Percentiles rank a stretch among this genome's conserved stretches.
Evolutionary conservation across 2,888 invertebrate genomes (phyloP).

Genomic region (Hecatera dysodea): DNA sequence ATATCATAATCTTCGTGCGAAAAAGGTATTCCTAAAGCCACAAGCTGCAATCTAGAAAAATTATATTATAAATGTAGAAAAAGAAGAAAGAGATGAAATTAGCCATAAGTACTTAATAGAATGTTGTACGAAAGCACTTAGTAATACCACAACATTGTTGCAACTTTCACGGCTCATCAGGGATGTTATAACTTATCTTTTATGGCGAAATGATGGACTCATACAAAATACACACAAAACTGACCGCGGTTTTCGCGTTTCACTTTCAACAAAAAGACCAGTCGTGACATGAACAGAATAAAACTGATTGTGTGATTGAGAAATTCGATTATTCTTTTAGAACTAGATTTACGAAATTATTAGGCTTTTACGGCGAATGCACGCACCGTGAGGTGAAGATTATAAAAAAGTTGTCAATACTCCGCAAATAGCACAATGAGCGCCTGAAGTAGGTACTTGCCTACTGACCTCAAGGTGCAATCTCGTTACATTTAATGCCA

Average conservation of each 20-base stretch:
- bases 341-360: slow-evolving; percentile 43
- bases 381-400: slow-evolving; percentile 6
- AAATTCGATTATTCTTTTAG: slow-evolving; percentile 61
- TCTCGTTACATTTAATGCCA: slow-evolving; percentile 29
- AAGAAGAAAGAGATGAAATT: slow-evolving; percentile 41
- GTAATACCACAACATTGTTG: slow-evolving; percentile 36
- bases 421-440: slow-evolving; percentile 1
- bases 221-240: slow-evolving; percentile 43
- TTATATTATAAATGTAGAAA: slow-evolving; percentile 44
- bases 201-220: slow-evolving; percentile 51
- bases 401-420: slow-evolving; percentile 27
- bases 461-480: slow-evolving; percentile 39
- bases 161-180: slow-evolving; percentile 58
- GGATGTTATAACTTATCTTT: slow-evolving; percentile 49
- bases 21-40: slow-evolving; percentile 35
- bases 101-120: slow-evolving; percentile 48
- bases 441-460: slow-evolving; percentile 14
- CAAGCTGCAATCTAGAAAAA: slow-evolving; percentile 41
- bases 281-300: slow-evolving; percentile 60
- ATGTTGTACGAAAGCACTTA: slow-evolving; percentile 40
- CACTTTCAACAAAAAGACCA: slow-evolving; percentile 65
- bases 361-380: slow-evolving; percentile 37
- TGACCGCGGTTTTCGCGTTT: slow-evolving; percentile 55
- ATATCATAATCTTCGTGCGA: slow-evolving; percentile 30
- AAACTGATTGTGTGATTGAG: slow-evolving; percentile 50